phyloP scores from a whole-genome alignment of 1,140 invertebrate genomes.

The Theocolax elegans region DNA sequence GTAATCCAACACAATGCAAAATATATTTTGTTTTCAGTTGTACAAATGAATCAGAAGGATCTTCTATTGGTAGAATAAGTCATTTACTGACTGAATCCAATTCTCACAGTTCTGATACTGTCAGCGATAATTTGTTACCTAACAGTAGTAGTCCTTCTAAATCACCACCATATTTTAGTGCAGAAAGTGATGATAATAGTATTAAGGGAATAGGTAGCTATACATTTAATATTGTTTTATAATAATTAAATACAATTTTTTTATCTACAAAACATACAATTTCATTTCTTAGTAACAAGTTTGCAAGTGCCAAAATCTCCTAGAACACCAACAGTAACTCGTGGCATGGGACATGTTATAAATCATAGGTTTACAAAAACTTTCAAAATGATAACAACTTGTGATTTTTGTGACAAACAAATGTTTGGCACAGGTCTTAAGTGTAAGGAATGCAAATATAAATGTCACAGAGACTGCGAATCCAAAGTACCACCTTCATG shows the following conservation, averaged over 20 bases:
- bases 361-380: conserved; percentile 90
- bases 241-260: background rate
- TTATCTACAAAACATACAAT: background rate
- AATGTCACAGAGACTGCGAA: conserved; percentile 92
- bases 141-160: conserved; percentile 74
- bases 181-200: conserved; percentile 73
- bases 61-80: conserved; percentile 64
- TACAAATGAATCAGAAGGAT: conserved; percentile 50
- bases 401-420: conserved; percentile 91
- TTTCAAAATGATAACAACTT: conserved; percentile 89
- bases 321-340: conserved; percentile 75
- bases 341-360: conserved; percentile 90
- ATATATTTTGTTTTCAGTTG: conserved; percentile 45
- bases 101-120: conserved; percentile 63
- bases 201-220: conserved; percentile 60
- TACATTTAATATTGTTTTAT: conserved; percentile 10
- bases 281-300: conserved; percentile 52
- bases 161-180: conserved; percentile 72
- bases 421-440: conserved; percentile 87
- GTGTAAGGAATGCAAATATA: conserved; percentile 96
- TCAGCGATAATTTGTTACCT: conserved; percentile 66
- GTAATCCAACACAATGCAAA: conserved; percentile 5
- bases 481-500: conserved; percentile 91
- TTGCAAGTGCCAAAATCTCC: conserved; percentile 81
- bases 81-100: conserved; percentile 80